Conservation (phyloP, 2,797 vertebrate genomes). For the Petrocephalus sullivani region DNA sequence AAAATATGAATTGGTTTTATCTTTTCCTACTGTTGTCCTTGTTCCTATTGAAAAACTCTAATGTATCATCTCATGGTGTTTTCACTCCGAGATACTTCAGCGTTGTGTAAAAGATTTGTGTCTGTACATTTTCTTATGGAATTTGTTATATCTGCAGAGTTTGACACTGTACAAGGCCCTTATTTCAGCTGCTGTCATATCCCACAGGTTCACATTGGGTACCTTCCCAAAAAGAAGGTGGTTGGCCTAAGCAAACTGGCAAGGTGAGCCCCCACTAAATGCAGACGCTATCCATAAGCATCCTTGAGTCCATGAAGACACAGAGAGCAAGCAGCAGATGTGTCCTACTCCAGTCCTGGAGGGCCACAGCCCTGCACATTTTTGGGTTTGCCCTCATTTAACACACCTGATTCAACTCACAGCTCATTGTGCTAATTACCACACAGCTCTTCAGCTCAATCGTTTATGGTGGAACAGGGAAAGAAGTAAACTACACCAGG, state of each 20-base stretch:
- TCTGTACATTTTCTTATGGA: not conserved
- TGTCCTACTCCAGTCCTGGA: too few relatives aligned
- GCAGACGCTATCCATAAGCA: conserved; percentile 20
- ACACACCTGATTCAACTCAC: too few relatives aligned
- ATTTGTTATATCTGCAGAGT: not conserved
- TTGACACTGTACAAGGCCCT: not conserved
- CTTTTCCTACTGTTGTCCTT: not conserved
- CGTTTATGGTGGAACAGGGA: too few relatives aligned
- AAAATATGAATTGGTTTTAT: not conserved
- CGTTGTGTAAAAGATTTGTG: not conserved
- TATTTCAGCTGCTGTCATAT: not conserved
- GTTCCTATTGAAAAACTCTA: not conserved
- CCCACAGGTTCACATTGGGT: conserved; percentile 68
- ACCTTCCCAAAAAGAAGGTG: conserved; percentile 72
- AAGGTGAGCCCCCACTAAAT: conserved; percentile 48
- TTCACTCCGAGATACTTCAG: not conserved
- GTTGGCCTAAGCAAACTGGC: conserved; percentile 70
- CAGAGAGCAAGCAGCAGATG: conserved; percentile 16
- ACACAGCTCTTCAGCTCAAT: too few relatives aligned
- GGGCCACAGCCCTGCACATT: too few relatives aligned
- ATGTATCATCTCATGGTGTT: not conserved
- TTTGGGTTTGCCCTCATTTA: too few relatives aligned
- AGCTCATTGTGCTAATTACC: too few relatives aligned
- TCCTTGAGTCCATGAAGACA: conserved; percentile 16
- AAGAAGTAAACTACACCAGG: too few relatives aligned